Evolutionary conservation across 53 echinoderm and acorn worm species (phyloP).

Genomic region (Actinopyga echinites): DNA sequence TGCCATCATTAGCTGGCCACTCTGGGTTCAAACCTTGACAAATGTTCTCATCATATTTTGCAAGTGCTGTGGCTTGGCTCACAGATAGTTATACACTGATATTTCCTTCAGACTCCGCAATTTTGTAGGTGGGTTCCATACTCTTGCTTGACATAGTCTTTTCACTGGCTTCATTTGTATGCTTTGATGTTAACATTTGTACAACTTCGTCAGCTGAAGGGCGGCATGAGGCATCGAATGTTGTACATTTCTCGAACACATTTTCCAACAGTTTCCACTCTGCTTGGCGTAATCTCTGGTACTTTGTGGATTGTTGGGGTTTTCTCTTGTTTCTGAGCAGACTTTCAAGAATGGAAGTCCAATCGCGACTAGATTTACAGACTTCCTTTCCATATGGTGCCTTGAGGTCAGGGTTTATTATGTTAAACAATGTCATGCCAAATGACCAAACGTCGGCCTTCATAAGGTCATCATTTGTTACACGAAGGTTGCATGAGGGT

Average conservation of each 20-base stretch:
- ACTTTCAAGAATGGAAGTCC: conserved; percentile 1
- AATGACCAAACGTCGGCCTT: conserved; percentile 9
- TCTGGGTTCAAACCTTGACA: conserved; percentile 1
- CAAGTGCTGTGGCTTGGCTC: not conserved
- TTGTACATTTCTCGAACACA: not conserved
- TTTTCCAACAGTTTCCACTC: not conserved
- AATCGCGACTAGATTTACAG: not conserved
- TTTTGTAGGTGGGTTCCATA: not conserved
- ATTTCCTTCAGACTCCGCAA: not conserved
- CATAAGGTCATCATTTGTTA: no score
- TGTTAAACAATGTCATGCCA: not conserved
- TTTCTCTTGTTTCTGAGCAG: not conserved
- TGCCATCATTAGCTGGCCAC: conserved; percentile 12
- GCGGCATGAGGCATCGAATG: not conserved
- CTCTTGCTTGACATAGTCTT: not conserved
- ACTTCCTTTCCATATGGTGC: not conserved
- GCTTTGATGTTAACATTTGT: not conserved
- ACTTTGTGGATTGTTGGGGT: conserved; percentile 3
- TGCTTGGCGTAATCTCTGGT: not conserved
- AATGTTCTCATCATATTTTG: not conserved
- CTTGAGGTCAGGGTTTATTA: not conserved
- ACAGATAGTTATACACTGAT: not conserved
- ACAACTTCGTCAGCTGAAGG: not conserved
- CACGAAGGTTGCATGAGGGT: no score
- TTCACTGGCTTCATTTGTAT: not conserved